Evolutionary conservation across 2,113 vertebrate species (phyloP).

Genomic region (Dasyprocta punctata): DNA sequence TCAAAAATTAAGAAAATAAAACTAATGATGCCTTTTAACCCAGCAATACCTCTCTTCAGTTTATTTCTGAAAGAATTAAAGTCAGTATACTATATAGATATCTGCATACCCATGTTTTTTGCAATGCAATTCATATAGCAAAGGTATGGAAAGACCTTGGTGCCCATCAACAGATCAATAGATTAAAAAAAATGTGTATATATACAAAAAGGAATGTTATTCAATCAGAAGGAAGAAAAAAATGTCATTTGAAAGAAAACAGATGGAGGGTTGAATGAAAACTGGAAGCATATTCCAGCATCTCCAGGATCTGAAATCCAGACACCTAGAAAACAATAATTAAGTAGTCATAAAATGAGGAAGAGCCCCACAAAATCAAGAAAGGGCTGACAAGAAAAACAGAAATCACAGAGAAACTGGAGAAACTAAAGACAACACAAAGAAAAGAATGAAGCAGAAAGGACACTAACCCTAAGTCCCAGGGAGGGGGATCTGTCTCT

Average conservation of each 20-base stretch:
- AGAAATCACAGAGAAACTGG: too few relatives aligned
- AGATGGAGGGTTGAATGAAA: background rate
- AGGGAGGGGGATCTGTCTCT: background rate
- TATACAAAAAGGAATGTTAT: too few relatives aligned
- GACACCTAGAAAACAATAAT: too few relatives aligned
- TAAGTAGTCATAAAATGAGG: too few relatives aligned
- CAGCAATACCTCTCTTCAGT: background rate
- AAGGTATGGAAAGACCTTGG: background rate
- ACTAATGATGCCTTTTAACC: background rate
- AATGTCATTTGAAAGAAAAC: too few relatives aligned
- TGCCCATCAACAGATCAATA: background rate
- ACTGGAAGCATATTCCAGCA: too few relatives aligned
- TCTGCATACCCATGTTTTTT: background rate
- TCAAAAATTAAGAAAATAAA: background rate
- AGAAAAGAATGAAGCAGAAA: background rate
- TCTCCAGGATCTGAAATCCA: too few relatives aligned
- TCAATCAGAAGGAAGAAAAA: too few relatives aligned
- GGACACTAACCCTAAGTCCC: background rate
- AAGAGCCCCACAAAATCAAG: background rate
- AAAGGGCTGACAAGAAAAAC: too few relatives aligned
- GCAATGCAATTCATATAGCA: background rate
- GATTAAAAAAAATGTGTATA: background rate
- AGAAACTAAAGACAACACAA: background rate
- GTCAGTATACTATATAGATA: background rate
- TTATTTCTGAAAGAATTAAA: background rate